phyloP scores from a whole-genome alignment of 2,113 vertebrate genomes.

The Boulengeromyrus knoepffleri region DNA sequence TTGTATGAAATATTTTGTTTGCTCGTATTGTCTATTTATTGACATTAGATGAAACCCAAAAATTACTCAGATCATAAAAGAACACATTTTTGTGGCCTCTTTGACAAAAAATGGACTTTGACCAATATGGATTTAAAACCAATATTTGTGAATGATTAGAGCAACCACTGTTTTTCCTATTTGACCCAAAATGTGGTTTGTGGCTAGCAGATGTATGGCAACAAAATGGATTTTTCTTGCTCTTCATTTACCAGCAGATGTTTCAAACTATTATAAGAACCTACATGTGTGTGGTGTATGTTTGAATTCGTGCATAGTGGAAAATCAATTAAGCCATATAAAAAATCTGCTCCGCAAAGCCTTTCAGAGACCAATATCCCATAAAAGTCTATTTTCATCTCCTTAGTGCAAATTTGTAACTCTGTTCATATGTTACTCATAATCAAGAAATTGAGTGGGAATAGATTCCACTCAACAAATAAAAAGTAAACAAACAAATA shows the following conservation, averaged over 20 bases:
- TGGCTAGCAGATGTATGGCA: conserved; percentile 77
- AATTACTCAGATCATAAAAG: conserved; percentile 79
- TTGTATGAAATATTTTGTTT: conserved; percentile 82
- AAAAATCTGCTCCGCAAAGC: neutral
- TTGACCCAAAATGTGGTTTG: conserved; percentile 74
- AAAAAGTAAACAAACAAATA: neutral
- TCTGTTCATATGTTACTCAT: neutral
- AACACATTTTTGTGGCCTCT: conserved; percentile 80
- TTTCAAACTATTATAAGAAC: conserved; percentile 67
- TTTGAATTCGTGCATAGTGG: neutral
- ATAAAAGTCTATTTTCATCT: neutral
- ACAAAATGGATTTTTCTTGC: conserved; percentile 74
- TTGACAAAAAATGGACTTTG: conserved; percentile 79
- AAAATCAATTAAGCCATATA: neutral
- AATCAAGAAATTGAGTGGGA: neutral
- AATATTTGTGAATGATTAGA: conserved; percentile 83
- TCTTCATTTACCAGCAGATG: conserved; percentile 82
- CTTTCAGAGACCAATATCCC: neutral
- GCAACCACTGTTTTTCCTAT: conserved; percentile 77
- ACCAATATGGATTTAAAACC: conserved; percentile 85
- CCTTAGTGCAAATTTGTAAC: neutral
- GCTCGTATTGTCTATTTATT: conserved; percentile 72
- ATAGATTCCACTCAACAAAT: neutral
- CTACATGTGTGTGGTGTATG: neutral
- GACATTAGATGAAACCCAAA: conserved; percentile 83